Evolutionary conservation across 2,797 vertebrate genomes (phyloP).

Genomic region (Notoglanidium macrostoma): DNA sequence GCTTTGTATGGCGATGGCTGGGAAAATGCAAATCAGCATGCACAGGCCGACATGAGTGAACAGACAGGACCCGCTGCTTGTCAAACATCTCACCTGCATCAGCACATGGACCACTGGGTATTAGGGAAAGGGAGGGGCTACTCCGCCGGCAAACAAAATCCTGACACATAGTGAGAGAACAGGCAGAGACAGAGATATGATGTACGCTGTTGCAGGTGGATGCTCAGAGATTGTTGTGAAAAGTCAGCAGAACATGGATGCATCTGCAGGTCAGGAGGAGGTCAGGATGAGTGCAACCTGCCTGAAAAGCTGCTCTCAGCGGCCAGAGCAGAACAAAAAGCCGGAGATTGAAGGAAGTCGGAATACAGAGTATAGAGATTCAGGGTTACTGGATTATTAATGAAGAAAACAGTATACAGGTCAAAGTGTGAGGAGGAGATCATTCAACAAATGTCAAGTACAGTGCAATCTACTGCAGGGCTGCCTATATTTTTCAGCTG

Average conservation of each 20-base stretch:
- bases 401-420: constrained; percentile 2
- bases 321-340: constrained; percentile 36
- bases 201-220: constrained; percentile 10
- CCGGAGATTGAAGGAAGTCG: background rate
- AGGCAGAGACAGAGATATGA: constrained; percentile 17
- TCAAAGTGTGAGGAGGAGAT: constrained; percentile 3
- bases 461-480: constrained; percentile 16
- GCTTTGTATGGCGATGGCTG: constrained; percentile 14
- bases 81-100: constrained; percentile 59
- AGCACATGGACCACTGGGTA: constrained; percentile 53
- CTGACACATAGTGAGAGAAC: constrained; percentile 30
- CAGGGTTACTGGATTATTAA: background rate
- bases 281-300: constrained; percentile 19
- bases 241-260: constrained; percentile 39
- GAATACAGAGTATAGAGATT: background rate
- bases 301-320: constrained; percentile 28
- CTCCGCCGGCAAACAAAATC: constrained; percentile 39
- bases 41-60: constrained; percentile 45
- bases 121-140: constrained; percentile 40
- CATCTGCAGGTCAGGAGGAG: constrained; percentile 44
- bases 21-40: constrained; percentile 54
- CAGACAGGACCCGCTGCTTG: constrained; percentile 56
- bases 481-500: background rate
- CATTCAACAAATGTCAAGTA: constrained; percentile 12
- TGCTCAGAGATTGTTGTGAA: constrained; percentile 35